Conservation (phyloP, 2,888 invertebrate genomes). For the Caenorhabditis japonica region DNA sequence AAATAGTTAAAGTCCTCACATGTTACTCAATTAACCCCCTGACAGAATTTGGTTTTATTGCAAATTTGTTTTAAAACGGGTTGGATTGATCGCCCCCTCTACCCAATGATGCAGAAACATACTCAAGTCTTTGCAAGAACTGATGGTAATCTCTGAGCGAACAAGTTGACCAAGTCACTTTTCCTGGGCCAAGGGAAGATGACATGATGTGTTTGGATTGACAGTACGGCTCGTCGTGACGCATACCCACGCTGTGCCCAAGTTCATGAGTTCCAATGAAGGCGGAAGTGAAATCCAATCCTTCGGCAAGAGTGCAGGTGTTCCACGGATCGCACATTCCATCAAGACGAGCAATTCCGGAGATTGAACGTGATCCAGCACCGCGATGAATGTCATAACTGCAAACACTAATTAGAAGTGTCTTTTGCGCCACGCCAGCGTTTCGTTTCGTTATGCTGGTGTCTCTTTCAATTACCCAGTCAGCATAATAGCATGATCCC, state of each 20-base stretch:
- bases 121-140: slow-evolving; percentile 76
- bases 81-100: slow-evolving; percentile 14
- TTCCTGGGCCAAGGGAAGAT: slow-evolving; percentile 76
- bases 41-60: slow-evolving; percentile 39
- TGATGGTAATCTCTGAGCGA: slow-evolving; percentile 76
- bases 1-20: background rate
- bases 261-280: slow-evolving; percentile 77
- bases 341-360: slow-evolving; percentile 77
- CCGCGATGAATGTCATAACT: slow-evolving; percentile 76
- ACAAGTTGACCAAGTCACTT: slow-evolving; percentile 77
- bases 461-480: slow-evolving; percentile 70
- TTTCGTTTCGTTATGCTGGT: slow-evolving; percentile 19
- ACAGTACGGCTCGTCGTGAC: slow-evolving; percentile 77
- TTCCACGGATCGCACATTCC: slow-evolving; percentile 77
- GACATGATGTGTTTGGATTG: slow-evolving; percentile 76
- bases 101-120: slow-evolving; percentile 23
- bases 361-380: slow-evolving; percentile 75
- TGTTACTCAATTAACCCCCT: slow-evolving; percentile 37
- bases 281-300: slow-evolving; percentile 76
- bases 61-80: slow-evolving; percentile 18
- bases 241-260: slow-evolving; percentile 77
- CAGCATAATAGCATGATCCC: slow-evolving; percentile 77
- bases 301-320: slow-evolving; percentile 77
- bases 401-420: slow-evolving; percentile 38
- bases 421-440: no score